Evolutionary conservation across 2,888 invertebrate species (phyloP).

Genomic region (Spicauda simplicius): DNA sequence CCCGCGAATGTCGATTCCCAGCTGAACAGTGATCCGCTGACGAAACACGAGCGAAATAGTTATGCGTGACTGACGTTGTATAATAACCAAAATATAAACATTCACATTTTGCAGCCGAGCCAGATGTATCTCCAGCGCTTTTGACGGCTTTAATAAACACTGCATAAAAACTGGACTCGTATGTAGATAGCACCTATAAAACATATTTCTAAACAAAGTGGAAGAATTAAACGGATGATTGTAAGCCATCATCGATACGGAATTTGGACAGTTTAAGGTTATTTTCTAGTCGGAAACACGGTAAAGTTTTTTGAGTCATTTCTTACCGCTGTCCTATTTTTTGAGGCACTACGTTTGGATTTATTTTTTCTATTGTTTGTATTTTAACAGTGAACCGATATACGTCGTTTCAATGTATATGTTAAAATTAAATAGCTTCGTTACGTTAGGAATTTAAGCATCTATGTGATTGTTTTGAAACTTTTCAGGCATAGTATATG

Average conservation of each 20-base stretch:
- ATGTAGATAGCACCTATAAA: constrained; percentile 6
- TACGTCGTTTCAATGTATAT: too few species aligned
- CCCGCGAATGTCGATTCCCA: constrained; percentile 52
- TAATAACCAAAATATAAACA: constrained; percentile 38
- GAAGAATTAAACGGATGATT: background rate
- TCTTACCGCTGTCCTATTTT: too few species aligned
- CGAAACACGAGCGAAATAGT: constrained; percentile 41
- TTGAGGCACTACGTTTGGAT: too few species aligned
- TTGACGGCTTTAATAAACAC: constrained; percentile 36
- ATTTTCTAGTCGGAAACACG: too few species aligned
- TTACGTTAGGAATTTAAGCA: too few species aligned
- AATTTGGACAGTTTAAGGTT: background rate
- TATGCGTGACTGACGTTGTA: constrained; percentile 37
- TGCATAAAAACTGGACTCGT: constrained; percentile 25
- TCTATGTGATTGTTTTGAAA: too few species aligned
- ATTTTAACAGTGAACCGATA: too few species aligned
- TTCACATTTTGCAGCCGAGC: constrained; percentile 23
- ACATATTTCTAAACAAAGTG: constrained; percentile 5
- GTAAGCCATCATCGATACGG: background rate
- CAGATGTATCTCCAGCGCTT: constrained; percentile 37
- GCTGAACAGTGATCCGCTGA: constrained; percentile 37
- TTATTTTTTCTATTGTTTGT: too few species aligned
- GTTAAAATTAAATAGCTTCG: too few species aligned
- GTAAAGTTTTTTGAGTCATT: too few species aligned
- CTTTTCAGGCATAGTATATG: too few species aligned